Base-by-base conservation (phyloP, 2,888 invertebrate species). In the Gonocerus acuteangulatus region DNA sequence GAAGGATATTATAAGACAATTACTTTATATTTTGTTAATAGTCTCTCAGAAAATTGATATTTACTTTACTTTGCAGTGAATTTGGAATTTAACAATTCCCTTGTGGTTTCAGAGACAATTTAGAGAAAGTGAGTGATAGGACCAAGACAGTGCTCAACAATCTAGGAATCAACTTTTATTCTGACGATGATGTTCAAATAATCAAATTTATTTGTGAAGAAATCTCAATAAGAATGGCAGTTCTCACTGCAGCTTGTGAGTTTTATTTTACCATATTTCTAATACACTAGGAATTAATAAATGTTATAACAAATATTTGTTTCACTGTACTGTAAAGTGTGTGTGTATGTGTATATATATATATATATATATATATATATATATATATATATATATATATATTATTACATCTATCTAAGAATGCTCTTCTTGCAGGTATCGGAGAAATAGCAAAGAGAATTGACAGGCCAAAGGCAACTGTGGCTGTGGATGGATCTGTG, bases 401-500 rank as follows among this genome's bases (percentile, higher is more conserved):
- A n/a, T n/a, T n/a, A n/a, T n/a, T n/a, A n/a, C n/a, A n/a, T n/a
- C n/a, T n/a, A n/a, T n/a, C n/a, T n/a, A n/a, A n/a, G n/a, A n/a
- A n/a, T n/a, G n/a, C n/a, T n/a, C n/a, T n/a, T n/a, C n/a, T 39
- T 44, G 2, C 48, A 68, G 68, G 83, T 68, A 74, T 86, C 60
- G 79, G 88, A 36, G 76, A 79, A 32, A 71, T 89, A 56, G 72
- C 89, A 63, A 78, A 81, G 67, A 82, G 85, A 67, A 85, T 89
- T 66, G 89, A 81, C 73, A 69, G 73, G 51, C 71, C 74, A 2
- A 73, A 76, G 62, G 73, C 73, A 2, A 76, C 77, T 1, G 74
- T 80, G 47, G 80, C 79, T 7, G 74, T 80, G 9, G 80, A 80
- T 70, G 80, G 80, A 2, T 79, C 80, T 0, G 68, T 80, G 51